These are phyloP conservation scores for Melolontha melolontha DNA, from an alignment of 2,888 invertebrate species.

Conservation along the genomic window DNA sequence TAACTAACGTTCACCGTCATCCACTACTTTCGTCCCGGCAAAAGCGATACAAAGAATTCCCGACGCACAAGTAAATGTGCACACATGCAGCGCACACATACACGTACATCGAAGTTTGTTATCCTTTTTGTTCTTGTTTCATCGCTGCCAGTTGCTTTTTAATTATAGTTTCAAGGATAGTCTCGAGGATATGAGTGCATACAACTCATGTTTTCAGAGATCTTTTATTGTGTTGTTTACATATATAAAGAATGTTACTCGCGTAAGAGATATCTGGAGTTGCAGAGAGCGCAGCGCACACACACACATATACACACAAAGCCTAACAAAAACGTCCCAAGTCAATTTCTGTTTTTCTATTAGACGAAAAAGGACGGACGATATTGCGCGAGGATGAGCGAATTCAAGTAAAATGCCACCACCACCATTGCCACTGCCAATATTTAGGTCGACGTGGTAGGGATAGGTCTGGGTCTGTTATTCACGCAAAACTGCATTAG, in stretches of 20 bases:
- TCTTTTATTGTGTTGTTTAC: conserved; percentile 39
- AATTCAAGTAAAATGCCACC: conserved; percentile 33
- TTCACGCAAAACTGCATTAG: conserved; percentile 37
- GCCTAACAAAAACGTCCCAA: too few relatives aligned
- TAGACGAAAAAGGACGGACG: conserved; percentile 26
- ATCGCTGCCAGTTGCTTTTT: conserved; percentile 18
- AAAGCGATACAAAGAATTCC: conserved; percentile 33
- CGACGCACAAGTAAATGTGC: conserved; percentile 8
- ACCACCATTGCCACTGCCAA: conserved; percentile 7
- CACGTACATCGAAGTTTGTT: conserved; percentile 26
- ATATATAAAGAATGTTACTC: conserved; percentile 38
- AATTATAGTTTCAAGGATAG: conserved; percentile 39
- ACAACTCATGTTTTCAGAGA: conserved; percentile 36
- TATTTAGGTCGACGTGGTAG: conserved; percentile 38
- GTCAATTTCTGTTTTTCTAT: conserved; percentile 6
- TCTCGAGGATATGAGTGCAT: conserved; percentile 39
- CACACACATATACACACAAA: background rate
- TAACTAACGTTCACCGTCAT: background rate
- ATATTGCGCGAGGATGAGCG: conserved; percentile 32
- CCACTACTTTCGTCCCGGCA: conserved; percentile 8
- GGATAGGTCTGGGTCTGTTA: conserved; percentile 39
- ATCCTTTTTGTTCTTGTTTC: conserved; percentile 2
- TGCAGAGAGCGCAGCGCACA: conserved; percentile 1
- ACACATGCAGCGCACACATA: background rate
- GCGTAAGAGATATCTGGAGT: conserved; percentile 20